Base-by-base conservation (phyloP, 2,113 vertebrate genomes). In the Platichthys stellatus region DNA sequence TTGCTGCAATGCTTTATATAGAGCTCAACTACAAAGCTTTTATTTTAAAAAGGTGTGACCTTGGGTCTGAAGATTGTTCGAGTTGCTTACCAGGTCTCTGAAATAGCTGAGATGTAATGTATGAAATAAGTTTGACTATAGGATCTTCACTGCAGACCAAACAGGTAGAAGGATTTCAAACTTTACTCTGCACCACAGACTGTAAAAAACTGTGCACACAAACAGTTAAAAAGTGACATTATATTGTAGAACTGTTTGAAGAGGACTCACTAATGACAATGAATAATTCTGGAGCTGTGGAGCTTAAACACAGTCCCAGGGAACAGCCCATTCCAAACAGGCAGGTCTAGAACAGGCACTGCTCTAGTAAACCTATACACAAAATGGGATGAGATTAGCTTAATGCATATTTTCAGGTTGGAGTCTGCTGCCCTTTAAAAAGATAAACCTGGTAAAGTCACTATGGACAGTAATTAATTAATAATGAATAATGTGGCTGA, bases 381-480 rank as follows among this genome's bases (percentile, higher is more conserved):
- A 58, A 76, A 63, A 57, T 23, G 54, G 20, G 53, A 35, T 18
- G 0, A 63, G 17, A 56, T 65, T 51, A 69, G 60, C 61, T 18
- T 21, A 54, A 54, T 54, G 51, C 20, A n/a, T 54, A 54, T 54
- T 54, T 20, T 54, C 51, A 54, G 51, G 18, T n/a, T 11, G 8
- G 18, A 54, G 20, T 54, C 51, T 54, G 15, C 14, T 49, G 45
- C 14, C 0, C 45, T 49, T 17, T 49, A 17, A 49, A 49, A 17
- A 49, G 15, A 49, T 15, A 18, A 49, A 49, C 15, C 45, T 17
- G 45, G 45, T 49, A 18, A 49, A 49, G 45, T 49, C 45, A 18
- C 4, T 17, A 49, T 49, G 18, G 63, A 28, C 58, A 53, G 53
- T 65, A 70, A 79, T 63, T 1, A 79, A 63, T 70, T 28, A 75